phyloP scores from a whole-genome alignment of 2,797 vertebrate species.

The Aulostomus chinensis region DNA sequence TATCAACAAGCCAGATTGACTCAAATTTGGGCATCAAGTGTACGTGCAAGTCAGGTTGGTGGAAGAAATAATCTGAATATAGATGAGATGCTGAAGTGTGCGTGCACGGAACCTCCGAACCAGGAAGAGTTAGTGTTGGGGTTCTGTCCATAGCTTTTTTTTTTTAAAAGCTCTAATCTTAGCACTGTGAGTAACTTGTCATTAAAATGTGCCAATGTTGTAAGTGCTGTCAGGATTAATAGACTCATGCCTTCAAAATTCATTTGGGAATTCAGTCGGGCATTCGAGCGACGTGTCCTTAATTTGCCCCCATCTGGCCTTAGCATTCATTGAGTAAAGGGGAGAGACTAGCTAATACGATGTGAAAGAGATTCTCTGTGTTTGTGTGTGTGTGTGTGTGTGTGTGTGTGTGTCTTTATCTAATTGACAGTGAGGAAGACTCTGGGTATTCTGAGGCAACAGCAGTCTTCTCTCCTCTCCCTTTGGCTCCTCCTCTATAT shows the following conservation, averaged over 20 bases:
- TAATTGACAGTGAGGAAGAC: slow-evolving; percentile 41
- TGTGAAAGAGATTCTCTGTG: slow-evolving; percentile 31
- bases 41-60: too few relatives aligned
- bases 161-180: slow-evolving; percentile 12
- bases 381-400: too few relatives aligned
- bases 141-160: too few relatives aligned
- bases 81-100: too few relatives aligned
- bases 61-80: too few relatives aligned
- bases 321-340: slow-evolving; percentile 30
- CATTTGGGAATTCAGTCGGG: slow-evolving; percentile 23
- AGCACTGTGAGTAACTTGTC: slow-evolving; percentile 3
- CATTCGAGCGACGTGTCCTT: slow-evolving; percentile 35
- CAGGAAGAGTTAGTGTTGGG: too few relatives aligned
- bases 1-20: slow-evolving; percentile 52
- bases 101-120: too few relatives aligned
- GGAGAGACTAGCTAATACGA: slow-evolving; percentile 34
- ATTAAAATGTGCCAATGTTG: slow-evolving; percentile 31
- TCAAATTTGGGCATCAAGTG: too few relatives aligned
- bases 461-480: slow-evolving; percentile 15
- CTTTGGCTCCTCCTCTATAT: slow-evolving; percentile 26
- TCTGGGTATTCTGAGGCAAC: slow-evolving; percentile 30
- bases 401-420: slow-evolving; percentile 28
- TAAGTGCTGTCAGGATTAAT: slow-evolving; percentile 27
- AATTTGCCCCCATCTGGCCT: slow-evolving; percentile 28
- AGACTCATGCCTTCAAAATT: slow-evolving; percentile 17